A percentile compares a stretch with the other conserved stretches of the same genome.
Evolutionary conservation across 2,113 vertebrate species (phyloP).

Genomic region (Geothlypis trichas): DNA sequence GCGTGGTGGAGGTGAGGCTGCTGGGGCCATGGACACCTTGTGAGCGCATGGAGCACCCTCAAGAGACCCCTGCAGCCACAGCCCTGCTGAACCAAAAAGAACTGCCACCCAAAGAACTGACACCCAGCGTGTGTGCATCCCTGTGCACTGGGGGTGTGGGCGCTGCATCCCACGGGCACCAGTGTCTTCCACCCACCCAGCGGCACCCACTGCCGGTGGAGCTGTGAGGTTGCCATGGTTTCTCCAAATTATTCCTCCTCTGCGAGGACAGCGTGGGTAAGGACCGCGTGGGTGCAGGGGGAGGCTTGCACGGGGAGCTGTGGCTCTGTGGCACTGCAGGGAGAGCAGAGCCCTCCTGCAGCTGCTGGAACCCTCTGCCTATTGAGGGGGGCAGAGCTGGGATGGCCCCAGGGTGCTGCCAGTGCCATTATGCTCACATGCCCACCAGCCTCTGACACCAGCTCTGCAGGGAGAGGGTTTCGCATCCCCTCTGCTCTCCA

Average conservation of each 20-base stretch:
- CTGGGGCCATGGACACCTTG: rapidly evolving
- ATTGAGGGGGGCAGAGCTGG: rapidly evolving
- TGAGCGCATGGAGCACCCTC: background rate
- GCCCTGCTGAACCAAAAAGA: background rate
- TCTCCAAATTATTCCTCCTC: slow-evolving; percentile 26
- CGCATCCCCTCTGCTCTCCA: background rate
- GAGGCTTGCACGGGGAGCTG: background rate
- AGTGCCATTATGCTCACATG: rapidly evolving
- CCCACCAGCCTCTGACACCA: rapidly evolving
- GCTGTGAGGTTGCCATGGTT: slow-evolving; percentile 61
- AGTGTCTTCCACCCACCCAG: background rate
- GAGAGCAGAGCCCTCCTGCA: background rate
- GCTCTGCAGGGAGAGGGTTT: background rate
- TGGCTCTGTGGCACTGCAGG: rapidly evolving
- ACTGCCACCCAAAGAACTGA: background rate
- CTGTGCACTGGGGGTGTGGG: background rate
- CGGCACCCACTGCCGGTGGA: background rate
- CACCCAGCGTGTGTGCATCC: rapidly evolving
- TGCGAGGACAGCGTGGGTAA: background rate
- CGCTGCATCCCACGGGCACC: background rate
- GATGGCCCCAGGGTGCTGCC: background rate
- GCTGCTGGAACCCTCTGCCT: background rate
- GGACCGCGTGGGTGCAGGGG: background rate
- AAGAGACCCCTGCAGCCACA: background rate
- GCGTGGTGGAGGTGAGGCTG: rapidly evolving